Evolutionary conservation across 2,797 vertebrate species (phyloP), one percentile per base, ranked within the genome.

Genomic region (Hippopotamyrus pictus): DNA sequence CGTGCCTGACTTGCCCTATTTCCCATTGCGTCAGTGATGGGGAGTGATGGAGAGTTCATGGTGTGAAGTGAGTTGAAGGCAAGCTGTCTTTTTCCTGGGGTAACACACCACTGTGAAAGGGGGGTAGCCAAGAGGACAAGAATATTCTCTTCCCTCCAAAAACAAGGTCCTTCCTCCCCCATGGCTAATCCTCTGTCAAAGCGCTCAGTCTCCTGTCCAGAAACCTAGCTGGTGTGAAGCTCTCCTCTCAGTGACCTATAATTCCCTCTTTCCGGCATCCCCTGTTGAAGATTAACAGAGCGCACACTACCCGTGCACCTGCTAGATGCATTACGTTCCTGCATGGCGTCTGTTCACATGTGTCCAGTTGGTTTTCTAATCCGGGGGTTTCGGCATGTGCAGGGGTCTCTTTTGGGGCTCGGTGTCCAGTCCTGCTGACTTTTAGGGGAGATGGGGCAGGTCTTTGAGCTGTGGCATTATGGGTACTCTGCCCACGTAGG

Each of bases 241-340:
- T 89, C 87, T 89, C 94, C 93, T 94, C 41, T 92, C 83, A 1
- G 2, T 94, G 95, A 96, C 95, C 94, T 93, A 93, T 93, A 94
- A 95, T 94, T 94, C 94, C 94, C 90, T 94, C 91, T 94, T 95
- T 95, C 94, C 92, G 51, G 29, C 7, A 92, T 92, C 92, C 91
- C 86, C 92, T 92, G 92, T 92, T 92, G 92, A 94, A 95, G 94
- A 95, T 95, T 94, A 95, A 93, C 94, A 90, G 92, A 93, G 92
- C 88, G 85, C 90, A 94, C 92, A 89, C 92, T 94, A 94, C 93
- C 94, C 94, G 93, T 93, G 93, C 95, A 95, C 95, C 95, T 96
- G 95, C 93, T 94, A 83, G 88, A 95, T 93, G 94, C 94, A 95
- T 96, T 94, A 94, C 88, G 87, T 95, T 94, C 94, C 94, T 91